These are phyloP conservation scores for Acrocephalus scirpaceus DNA, from an alignment of 2,797 vertebrate species.

Conservation along the genomic window DNA sequence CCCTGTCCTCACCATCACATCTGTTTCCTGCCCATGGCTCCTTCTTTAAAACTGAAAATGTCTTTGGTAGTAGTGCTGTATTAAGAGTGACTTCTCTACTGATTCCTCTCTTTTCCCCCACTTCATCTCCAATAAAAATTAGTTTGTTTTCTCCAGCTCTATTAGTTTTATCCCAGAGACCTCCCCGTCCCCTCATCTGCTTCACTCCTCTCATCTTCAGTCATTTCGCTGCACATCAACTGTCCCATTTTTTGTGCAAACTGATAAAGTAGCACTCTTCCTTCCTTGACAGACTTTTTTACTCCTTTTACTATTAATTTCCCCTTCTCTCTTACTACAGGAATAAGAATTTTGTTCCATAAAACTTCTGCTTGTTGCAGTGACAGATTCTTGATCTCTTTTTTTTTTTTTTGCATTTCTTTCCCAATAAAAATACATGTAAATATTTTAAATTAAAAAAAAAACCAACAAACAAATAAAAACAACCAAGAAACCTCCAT, in stretches of 20 bases:
- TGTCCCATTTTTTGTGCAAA: not conserved
- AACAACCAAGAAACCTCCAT: not conserved
- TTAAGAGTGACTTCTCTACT: not conserved
- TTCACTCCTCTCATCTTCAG: not conserved
- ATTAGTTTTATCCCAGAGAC: not conserved
- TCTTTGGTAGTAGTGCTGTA: not conserved
- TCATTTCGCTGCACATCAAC: not conserved
- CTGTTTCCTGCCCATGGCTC: fast-evolving
- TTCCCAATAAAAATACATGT: not conserved
- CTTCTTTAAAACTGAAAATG: not conserved
- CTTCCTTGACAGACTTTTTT: not conserved
- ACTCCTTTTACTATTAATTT: not conserved
- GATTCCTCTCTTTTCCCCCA: not conserved
- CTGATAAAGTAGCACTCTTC: not conserved
- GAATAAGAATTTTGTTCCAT: not conserved
- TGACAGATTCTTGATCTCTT: not conserved
- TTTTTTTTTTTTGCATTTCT: not conserved
- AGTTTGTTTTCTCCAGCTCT: not conserved
- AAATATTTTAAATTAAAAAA: not conserved
- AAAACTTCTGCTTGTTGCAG: not conserved
- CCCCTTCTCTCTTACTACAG: not conserved
- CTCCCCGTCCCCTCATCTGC: not conserved
- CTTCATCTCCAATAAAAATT: not conserved
- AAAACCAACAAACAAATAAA: not conserved
- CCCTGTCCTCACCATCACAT: not conserved